Evolutionary conservation across 2,113 vertebrate species (phyloP), one percentile per base, ranked within the genome.

Genomic region (Etia nguti): DNA sequence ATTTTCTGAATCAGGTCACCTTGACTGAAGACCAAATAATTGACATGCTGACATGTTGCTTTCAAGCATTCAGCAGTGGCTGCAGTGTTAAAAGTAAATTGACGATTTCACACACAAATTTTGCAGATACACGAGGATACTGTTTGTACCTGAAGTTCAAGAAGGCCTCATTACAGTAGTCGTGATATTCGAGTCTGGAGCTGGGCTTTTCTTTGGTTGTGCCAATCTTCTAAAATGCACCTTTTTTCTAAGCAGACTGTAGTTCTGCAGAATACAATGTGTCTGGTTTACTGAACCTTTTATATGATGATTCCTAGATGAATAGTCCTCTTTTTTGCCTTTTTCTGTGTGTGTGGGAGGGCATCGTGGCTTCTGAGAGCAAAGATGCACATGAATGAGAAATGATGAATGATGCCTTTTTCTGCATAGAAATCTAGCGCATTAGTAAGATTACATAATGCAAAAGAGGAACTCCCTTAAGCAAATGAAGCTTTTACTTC

Each of bases 361-460:
- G 55, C 38, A 81, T 88, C 13, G 52, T 62, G 31, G 52, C 15
- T 89, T 62, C 52, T 86, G 29, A 57, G 41, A 29, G 10, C 29
- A 6, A 62, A 48, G 56, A 80, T 24, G 15, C 22, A 82, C 81
- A 73, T 87, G 48, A 91, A 90, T 52, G 36, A 22, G 15, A 52
- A 52, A 50, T 56, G 43, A 84, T 65, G 68, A 73, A 60, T 56
- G 55, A 83, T 81, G 18, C 80, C 31, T 90, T 55, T 15, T 36
- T 88, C 22, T 79, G 50, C 57, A 82, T 75, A 80, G 62, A 90
- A 82, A 85, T 86, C 31, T 60, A 88, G 68, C 73, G 75, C 86
- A 89, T 87, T 90, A 82, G 20, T 68, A 26, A 29, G 31, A 90
- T 88, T 90, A 85, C 65, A 57, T 90, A 87, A 90, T 10, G 68